These are phyloP conservation scores for Quadroppia sp. DNA, from an alignment of 2,888 invertebrate species.

Conservation along the genomic window DNA sequence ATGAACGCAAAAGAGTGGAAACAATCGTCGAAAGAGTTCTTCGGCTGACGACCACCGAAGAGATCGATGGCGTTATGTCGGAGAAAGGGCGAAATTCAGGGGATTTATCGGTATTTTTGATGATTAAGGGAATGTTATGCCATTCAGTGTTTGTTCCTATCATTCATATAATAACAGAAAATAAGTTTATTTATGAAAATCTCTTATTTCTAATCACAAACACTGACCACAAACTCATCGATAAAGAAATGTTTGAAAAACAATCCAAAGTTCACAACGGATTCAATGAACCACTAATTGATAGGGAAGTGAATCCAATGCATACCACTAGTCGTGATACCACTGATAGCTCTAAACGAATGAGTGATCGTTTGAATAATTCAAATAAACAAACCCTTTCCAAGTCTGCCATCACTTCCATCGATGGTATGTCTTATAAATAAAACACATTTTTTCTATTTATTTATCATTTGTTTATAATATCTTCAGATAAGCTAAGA, in stretches of 20 bases:
- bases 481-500: background rate
- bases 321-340: background rate
- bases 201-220: background rate
- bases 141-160: constrained; percentile 22
- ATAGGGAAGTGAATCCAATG: background rate
- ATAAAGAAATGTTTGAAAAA: background rate
- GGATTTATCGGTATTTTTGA: constrained; percentile 13
- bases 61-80: background rate
- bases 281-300: background rate
- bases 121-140: constrained; percentile 12
- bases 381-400: background rate
- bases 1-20: background rate
- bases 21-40: background rate
- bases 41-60: constrained; percentile 4
- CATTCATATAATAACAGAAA: background rate
- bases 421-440: background rate
- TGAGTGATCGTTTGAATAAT: background rate
- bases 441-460: background rate
- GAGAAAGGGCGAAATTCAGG: background rate
- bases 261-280: background rate
- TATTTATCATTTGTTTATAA: background rate
- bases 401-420: background rate
- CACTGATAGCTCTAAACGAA: background rate
- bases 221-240: background rate
- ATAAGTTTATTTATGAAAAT: constrained; percentile 19